Conservation (phyloP, 2,797 vertebrate species). For the Streptopelia turtur region DNA sequence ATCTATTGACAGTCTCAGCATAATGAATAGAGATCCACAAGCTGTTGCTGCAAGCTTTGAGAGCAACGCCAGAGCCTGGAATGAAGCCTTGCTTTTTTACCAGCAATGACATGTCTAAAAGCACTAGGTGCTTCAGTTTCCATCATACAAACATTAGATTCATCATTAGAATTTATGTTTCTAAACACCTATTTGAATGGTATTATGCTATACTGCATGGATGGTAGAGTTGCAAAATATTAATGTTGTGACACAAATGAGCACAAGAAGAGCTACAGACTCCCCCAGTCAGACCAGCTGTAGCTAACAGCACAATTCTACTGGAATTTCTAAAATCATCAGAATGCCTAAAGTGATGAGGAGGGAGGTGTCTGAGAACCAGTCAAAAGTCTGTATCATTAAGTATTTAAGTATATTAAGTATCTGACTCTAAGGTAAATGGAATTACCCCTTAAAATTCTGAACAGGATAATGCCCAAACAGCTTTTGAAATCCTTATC, state of each 20-base stretch:
- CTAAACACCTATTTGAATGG: background rate
- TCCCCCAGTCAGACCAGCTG: background rate
- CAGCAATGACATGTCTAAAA: constrained; percentile 15
- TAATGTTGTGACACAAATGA: background rate
- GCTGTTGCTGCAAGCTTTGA: background rate
- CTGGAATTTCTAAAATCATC: background rate
- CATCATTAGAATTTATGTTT: background rate
- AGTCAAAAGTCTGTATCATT: background rate
- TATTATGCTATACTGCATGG: background rate
- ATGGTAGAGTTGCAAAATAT: background rate
- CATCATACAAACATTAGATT: background rate
- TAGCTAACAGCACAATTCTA: background rate
- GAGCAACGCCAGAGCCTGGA: background rate
- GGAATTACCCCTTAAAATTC: background rate
- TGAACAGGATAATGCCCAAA: background rate
- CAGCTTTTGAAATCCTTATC: background rate
- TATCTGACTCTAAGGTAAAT: background rate
- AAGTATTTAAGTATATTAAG: background rate
- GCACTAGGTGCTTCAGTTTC: background rate
- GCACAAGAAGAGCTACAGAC: background rate
- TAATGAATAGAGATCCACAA: background rate
- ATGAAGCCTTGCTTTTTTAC: background rate
- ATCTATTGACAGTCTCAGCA: background rate
- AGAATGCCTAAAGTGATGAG: background rate
- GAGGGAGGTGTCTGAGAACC: background rate